Percentiles rank a stretch among this genome's conserved stretches.
Evolutionary conservation across 2,797 vertebrate species (phyloP).

Genomic region (Ceryle rudis): DNA sequence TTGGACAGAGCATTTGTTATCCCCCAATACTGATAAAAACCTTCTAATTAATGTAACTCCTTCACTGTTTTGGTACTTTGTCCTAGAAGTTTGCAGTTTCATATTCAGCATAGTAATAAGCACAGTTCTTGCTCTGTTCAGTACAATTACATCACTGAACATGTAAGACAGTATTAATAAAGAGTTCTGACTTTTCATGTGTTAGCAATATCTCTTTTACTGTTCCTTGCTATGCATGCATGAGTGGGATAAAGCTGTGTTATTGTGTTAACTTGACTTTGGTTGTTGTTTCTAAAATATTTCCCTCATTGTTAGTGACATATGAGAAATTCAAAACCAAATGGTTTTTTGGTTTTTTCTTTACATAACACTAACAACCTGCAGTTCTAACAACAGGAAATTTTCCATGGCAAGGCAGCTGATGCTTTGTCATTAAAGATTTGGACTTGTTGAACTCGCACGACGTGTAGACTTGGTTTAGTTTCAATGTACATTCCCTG

Average conservation of each 20-base stretch:
- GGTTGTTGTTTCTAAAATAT: background rate
- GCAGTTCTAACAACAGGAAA: background rate
- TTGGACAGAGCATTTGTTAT: background rate
- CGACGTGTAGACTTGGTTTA: background rate
- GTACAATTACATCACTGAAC: background rate
- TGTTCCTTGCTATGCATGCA: background rate
- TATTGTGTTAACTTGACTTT: background rate
- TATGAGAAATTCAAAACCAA: constrained; percentile 9
- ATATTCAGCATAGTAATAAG: background rate
- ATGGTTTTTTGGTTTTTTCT: background rate
- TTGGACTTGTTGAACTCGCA: constrained; percentile 24
- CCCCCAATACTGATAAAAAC: background rate
- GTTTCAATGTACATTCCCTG: constrained; percentile 32
- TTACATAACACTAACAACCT: constrained; percentile 29
- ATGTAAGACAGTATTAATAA: background rate
- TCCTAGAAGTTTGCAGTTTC: background rate
- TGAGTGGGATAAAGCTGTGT: background rate
- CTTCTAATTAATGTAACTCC: background rate
- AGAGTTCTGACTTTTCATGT: background rate
- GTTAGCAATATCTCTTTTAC: background rate
- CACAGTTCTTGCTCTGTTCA: background rate
- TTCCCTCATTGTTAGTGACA: background rate
- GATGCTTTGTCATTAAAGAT: constrained; percentile 38
- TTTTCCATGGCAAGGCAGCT: background rate
- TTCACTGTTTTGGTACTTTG: background rate